A percentile compares a stretch with the other conserved stretches of the same genome.
phyloP scores from a whole-genome alignment of 2,888 invertebrate genomes.

The Darwinula stevensoni region DNA sequence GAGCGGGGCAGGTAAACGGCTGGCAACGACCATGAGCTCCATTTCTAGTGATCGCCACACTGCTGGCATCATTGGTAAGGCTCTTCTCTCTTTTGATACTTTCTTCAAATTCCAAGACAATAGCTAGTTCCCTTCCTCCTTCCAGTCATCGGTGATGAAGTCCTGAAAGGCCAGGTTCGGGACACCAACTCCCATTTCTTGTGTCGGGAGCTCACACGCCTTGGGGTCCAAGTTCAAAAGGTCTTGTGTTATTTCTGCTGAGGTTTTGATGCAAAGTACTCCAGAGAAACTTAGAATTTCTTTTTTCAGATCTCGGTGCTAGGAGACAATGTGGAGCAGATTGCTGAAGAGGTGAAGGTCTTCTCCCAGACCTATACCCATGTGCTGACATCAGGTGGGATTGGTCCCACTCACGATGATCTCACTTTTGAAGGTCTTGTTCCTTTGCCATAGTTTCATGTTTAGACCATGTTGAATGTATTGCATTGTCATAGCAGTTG shows the following conservation, averaged over 20 bases:
- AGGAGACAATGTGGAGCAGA: slow-evolving; percentile 29
- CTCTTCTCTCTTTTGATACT: no score
- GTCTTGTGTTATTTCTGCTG: slow-evolving; percentile 11
- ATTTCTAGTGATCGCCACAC: no score
- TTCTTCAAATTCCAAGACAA: not conserved
- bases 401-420: slow-evolving; percentile 49
- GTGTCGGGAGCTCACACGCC: slow-evolving; percentile 25
- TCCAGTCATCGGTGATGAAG: slow-evolving; percentile 44
- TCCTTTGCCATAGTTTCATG: no score
- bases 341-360: slow-evolving; percentile 27
- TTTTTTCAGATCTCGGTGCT: slow-evolving; percentile 26
- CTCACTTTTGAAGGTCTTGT: slow-evolving; percentile 31
- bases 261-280: slow-evolving; percentile 3
- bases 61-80: no score
- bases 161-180: slow-evolving; percentile 33
- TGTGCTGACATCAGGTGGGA: slow-evolving; percentile 42
- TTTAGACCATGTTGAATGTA: no score
- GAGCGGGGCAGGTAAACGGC: no score
- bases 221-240: slow-evolving; percentile 30
- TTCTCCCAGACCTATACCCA: slow-evolving; percentile 28
- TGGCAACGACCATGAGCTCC: no score
- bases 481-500: no score
- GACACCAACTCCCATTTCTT: slow-evolving; percentile 37
- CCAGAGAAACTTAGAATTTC: not conserved
- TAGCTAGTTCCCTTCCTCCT: not conserved